A percentile compares a stretch with the other conserved stretches of the same genome.
These are phyloP conservation scores for Conger conger DNA, from an alignment of 2,113 vertebrate genomes.

Conservation along the genomic window DNA sequence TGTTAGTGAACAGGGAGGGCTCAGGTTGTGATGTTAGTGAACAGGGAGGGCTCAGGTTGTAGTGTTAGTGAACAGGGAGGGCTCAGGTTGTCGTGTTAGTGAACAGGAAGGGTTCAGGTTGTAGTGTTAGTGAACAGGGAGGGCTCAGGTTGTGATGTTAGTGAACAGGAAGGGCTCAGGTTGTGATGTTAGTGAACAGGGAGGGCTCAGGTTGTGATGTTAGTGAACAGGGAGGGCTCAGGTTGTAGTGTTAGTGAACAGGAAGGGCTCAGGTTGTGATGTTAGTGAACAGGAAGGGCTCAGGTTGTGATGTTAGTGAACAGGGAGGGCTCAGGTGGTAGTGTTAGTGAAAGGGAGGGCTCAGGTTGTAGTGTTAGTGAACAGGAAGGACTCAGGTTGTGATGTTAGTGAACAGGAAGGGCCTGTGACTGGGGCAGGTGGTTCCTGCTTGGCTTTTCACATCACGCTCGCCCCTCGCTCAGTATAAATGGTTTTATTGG, in stretches of 20 bases:
- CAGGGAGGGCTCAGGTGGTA: constrained; percentile 39
- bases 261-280: neutral
- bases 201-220: neutral
- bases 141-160: neutral
- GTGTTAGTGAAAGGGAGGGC: too few species aligned
- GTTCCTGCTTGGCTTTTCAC: constrained; percentile 55
- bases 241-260: neutral
- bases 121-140: neutral
- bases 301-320: neutral
- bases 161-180: neutral
- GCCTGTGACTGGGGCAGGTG: constrained; percentile 38
- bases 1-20: neutral
- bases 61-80: neutral
- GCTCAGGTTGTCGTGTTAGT: neutral
- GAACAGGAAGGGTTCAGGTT: neutral
- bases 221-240: neutral
- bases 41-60: neutral
- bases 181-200: neutral
- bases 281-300: neutral
- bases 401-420: neutral
- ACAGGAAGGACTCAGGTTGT: neutral
- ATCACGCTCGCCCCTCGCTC: constrained; percentile 34
- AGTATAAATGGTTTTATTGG: constrained; percentile 51
- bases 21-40: neutral
- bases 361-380: neutral